These are phyloP conservation scores for Plectropomus leopardus DNA, from an alignment of 2,113 vertebrate genomes.

Conservation along the genomic window DNA sequence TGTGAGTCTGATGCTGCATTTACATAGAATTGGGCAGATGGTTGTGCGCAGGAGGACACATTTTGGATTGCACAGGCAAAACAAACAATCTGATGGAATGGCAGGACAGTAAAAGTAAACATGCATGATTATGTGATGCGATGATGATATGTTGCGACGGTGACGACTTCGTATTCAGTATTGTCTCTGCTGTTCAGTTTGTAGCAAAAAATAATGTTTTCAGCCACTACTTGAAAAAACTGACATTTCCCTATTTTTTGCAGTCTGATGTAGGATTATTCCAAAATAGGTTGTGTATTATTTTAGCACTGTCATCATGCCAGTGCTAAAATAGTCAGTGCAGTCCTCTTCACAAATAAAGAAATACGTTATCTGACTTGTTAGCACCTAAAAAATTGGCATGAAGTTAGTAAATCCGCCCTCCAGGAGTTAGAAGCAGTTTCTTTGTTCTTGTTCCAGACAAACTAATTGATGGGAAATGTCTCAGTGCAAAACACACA, in stretches of 20 bases:
- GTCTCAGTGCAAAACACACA: not conserved
- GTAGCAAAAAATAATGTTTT: not conserved
- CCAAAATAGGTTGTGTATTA: not conserved
- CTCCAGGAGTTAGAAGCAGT: not conserved
- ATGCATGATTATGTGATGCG: no score
- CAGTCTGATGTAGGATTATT: not conserved
- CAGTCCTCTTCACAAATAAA: not conserved
- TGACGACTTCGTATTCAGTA: not conserved
- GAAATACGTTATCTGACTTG: not conserved
- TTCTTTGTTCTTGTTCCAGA: not conserved
- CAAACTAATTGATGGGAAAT: not conserved
- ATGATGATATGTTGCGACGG: no score
- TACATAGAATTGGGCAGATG: no score
- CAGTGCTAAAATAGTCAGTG: not conserved
- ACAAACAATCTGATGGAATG: no score
- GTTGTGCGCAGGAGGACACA: no score
- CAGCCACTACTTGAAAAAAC: not conserved
- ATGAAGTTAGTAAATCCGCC: not conserved
- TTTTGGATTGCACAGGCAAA: no score
- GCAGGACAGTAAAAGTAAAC: no score
- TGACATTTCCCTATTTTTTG: not conserved
- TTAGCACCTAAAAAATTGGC: not conserved
- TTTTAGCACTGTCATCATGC: not conserved
- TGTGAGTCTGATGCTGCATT: no score
- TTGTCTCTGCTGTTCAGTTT: slow-evolving; percentile 5